Evolutionary conservation across 1,140 invertebrate genomes (phyloP), one percentile per base, ranked within the genome.

Genomic region (Drosophila teissieri): DNA sequence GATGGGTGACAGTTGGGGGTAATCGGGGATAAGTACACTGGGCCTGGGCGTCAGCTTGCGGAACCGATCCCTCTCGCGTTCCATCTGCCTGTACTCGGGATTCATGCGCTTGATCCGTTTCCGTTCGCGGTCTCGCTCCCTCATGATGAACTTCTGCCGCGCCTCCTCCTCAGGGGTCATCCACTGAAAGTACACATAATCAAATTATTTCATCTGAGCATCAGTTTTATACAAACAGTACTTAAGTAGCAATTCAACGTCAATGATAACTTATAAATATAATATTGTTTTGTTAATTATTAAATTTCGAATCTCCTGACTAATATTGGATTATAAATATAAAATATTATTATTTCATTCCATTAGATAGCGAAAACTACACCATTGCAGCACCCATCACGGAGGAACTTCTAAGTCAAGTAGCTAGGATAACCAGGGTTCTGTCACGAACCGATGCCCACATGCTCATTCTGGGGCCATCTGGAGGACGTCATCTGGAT

Each of bases 401-500:
- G 27, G 93, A 93, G 34, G 95, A 96, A 91, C 92, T 97, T 2
- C 81, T 96, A 3, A 92, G 95, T 27, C 92, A 94, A 58, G 94
- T 95, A n/a, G 94, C 95, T 0, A 92, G 93, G 61, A 93, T 96
- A 45, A 94, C 95, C 57, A 93, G 95, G 63, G 93, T 94, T 1
- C 83, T 97, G 6, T 94, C 94, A 22, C 91, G 92, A 27, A 93
- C 94, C 12, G 93, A 94, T 42, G 95, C 96, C 1, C 95, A 96
- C 34, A 78, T 97, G 27, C 91, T 98, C 10, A 86, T 98, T 51
- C 93, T 95, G 17, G 97, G 97, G 8, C 93, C 95, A 76, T 94
- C 95, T 44, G 98, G 97, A 6, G 94, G 96, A 48, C 96, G 97
- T 10, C 93, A 97, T 42, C 94, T 96, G 73, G 95, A 96, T 15